Conservation (phyloP, 2,113 vertebrate genomes). For the Nothoprocta perdicaria region DNA sequence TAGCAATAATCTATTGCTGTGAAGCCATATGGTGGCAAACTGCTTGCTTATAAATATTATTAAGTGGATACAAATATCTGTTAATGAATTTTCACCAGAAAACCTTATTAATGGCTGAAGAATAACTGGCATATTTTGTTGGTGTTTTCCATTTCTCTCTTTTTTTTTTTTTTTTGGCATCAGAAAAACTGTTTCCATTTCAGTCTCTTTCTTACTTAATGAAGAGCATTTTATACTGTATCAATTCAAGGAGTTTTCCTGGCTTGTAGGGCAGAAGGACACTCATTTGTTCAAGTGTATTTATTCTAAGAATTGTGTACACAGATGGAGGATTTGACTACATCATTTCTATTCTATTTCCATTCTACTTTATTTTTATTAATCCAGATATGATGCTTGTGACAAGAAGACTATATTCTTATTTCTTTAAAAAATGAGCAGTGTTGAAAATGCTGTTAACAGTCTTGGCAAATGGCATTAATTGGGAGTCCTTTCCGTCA, state of each 20-base stretch:
- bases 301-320: conserved; percentile 70
- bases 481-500: neutral
- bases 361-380: conserved; percentile 44
- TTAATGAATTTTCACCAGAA: neutral
- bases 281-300: conserved; percentile 45
- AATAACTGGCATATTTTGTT: neutral
- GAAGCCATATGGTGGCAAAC: neutral
- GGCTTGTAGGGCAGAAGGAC: conserved; percentile 37
- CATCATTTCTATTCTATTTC: conserved; percentile 54
- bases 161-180: neutral
- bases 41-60: neutral
- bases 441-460: neutral
- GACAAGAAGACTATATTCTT: neutral
- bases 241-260: conserved; percentile 5
- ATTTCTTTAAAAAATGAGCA: conserved; percentile 53
- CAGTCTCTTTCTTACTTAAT: neutral
- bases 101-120: neutral
- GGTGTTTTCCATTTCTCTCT: neutral
- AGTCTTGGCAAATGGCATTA: neutral
- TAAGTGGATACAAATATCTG: neutral
- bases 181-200: neutral
- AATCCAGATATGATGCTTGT: conserved; percentile 22
- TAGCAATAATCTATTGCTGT: neutral
- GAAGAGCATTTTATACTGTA: neutral
- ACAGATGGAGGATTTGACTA: conserved; percentile 56